A percentile compares a stretch with the other conserved stretches of the same genome.
phyloP scores from a whole-genome alignment of 2,888 invertebrate genomes.

The Mythimna albipuncta region DNA sequence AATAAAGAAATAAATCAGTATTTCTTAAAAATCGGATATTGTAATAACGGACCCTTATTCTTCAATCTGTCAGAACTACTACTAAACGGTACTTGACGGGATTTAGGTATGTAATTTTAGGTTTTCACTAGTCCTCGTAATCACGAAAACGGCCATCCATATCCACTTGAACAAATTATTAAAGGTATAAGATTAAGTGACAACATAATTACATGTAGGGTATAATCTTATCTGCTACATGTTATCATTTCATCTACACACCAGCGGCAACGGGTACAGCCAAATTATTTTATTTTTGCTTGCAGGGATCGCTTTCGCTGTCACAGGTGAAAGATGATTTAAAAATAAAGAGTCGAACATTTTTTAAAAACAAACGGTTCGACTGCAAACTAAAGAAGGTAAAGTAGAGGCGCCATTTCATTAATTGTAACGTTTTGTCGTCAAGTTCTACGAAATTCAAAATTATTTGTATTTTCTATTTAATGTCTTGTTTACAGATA shows the following conservation, averaged over 20 bases:
- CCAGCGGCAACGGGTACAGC: neutral
- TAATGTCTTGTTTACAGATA: neutral
- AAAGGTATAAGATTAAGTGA: too few species aligned
- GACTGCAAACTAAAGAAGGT: conserved; percentile 49
- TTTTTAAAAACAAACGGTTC: conserved; percentile 62
- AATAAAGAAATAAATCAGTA: too few species aligned
- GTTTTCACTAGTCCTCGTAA: too few species aligned
- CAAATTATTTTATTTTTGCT: neutral
- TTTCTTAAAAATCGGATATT: too few species aligned
- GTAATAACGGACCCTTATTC: too few species aligned
- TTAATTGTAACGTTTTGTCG: neutral
- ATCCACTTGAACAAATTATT: too few species aligned
- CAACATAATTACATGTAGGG: too few species aligned
- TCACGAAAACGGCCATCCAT: too few species aligned
- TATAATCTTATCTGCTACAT: too few species aligned
- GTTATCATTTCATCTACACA: neutral
- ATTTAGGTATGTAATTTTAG: too few species aligned
- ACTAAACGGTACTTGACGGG: too few species aligned
- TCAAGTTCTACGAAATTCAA: neutral
- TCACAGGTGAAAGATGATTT: conserved; percentile 61
- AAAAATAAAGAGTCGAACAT: conserved; percentile 50
- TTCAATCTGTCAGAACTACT: too few species aligned
- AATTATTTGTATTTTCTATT: conserved; percentile 4
- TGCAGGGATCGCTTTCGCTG: conserved; percentile 53
- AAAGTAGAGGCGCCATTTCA: conserved; percentile 29